phyloP scores from a whole-genome alignment of 1,140 invertebrate species.

The Stratiolaelaps scimitus region DNA sequence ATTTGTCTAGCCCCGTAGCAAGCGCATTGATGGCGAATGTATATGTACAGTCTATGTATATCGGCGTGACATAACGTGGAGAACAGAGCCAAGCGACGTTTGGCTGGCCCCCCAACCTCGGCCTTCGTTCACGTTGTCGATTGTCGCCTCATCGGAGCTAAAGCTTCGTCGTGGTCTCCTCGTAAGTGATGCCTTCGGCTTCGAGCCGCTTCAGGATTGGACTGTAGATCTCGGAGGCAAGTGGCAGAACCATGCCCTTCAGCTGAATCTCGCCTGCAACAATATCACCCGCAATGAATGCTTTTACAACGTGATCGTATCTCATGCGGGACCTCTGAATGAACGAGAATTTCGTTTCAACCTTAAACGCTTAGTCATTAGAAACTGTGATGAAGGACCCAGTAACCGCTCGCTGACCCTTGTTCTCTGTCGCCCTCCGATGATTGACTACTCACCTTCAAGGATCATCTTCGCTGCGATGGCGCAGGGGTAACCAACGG shows the following conservation, averaged over 20 bases:
- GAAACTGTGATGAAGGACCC: no score
- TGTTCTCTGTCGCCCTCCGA: not conserved
- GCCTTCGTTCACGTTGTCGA: not conserved
- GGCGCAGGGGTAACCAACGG: constrained; percentile 87
- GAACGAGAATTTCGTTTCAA: constrained; percentile 28
- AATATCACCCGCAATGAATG: not conserved
- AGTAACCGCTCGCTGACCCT: not conserved
- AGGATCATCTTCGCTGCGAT: constrained; percentile 95
- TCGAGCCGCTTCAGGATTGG: constrained; percentile 71
- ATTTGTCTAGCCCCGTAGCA: no score
- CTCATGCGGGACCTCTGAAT: not conserved
- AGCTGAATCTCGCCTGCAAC: constrained; percentile 79
- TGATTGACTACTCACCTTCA: constrained; percentile 53
- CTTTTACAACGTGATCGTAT: constrained; percentile 1
- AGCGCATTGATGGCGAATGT: no score
- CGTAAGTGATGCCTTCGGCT: constrained; percentile 68
- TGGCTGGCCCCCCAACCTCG: no score
- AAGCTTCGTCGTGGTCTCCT: constrained; percentile 42
- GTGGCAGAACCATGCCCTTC: constrained; percentile 76
- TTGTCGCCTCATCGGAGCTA: not conserved
- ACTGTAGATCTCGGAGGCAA: constrained; percentile 75
- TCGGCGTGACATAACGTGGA: no score
- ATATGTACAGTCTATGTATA: no score
- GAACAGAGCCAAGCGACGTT: no score
- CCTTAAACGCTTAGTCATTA: no score